phyloP scores from a whole-genome alignment of 2,888 invertebrate species.

The Mongoloraphidia duomilia region DNA sequence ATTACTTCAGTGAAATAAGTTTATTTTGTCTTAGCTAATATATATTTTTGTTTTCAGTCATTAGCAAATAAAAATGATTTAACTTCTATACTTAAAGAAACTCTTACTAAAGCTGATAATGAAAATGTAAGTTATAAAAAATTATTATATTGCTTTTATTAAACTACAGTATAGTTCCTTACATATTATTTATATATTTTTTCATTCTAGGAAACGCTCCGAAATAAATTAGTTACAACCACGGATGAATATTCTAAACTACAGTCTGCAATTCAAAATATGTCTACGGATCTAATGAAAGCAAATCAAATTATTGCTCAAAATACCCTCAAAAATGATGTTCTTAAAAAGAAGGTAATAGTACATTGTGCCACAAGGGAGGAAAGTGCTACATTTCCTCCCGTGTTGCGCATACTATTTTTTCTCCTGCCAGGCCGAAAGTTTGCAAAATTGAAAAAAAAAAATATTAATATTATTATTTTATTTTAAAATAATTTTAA shows the following conservation, averaged over 20 bases:
- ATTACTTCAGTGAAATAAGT: not conserved
- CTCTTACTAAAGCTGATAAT: not conserved
- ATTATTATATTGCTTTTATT: not conserved
- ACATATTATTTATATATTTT: not conserved
- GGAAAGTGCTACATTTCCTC: too few relatives aligned
- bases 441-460: too few relatives aligned
- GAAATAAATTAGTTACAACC: not conserved
- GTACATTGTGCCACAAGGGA: too few relatives aligned
- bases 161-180: too few relatives aligned
- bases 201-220: not conserved
- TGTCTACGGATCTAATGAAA: slow-evolving; percentile 1
- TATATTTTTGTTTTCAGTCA: not conserved
- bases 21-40: not conserved
- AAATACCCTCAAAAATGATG: not conserved
- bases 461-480: too few relatives aligned
- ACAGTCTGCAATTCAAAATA: slow-evolving; percentile 3
- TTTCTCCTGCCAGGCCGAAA: too few relatives aligned
- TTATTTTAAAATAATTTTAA: too few relatives aligned
- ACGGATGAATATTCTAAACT: slow-evolving; percentile 1
- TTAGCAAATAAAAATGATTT: slow-evolving; percentile 2
- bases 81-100: not conserved
- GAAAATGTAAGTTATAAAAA: not conserved
- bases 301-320: slow-evolving; percentile 6
- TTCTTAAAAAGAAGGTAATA: slow-evolving; percentile 4
- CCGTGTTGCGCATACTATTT: too few relatives aligned